Percentiles rank a stretch among this genome's conserved stretches.
Evolutionary conservation across 2,797 vertebrate genomes (phyloP).

Genomic region (Pipistrellus kuhlii): DNA sequence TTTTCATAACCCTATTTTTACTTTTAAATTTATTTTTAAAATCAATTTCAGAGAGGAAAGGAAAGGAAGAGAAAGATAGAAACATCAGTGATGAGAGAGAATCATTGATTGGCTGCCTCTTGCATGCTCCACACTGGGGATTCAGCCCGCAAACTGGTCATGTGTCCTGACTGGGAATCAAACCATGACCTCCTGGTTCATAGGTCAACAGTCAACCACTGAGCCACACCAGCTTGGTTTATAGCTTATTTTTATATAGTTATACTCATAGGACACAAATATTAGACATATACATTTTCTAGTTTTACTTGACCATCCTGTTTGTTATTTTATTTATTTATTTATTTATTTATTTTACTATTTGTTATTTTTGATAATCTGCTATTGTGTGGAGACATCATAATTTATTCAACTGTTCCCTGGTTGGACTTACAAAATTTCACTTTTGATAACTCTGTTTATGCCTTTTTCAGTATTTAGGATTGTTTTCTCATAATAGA

Average conservation of each 20-base stretch:
- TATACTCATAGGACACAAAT: not conserved
- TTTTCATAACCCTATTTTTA: not conserved
- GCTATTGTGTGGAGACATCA: not conserved
- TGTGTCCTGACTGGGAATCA: not conserved
- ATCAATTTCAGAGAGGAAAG: not conserved
- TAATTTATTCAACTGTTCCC: not conserved
- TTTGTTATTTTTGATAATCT: constrained; percentile 18
- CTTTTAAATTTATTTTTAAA: not conserved
- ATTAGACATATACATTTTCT: not conserved
- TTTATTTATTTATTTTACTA: not conserved
- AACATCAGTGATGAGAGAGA: not conserved
- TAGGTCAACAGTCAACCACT: not conserved
- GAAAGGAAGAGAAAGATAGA: not conserved
- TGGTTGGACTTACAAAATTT: not conserved
- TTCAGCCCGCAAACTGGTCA: not conserved
- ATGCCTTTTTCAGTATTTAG: not conserved
- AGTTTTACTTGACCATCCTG: not conserved
- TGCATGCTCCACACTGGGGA: not conserved
- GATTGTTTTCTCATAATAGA: constrained; percentile 26
- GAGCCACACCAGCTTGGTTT: not conserved
- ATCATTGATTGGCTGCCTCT: not conserved
- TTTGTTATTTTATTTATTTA: not conserved
- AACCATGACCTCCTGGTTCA: not conserved
- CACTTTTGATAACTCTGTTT: not conserved
- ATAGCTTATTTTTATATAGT: not conserved